These are phyloP conservation scores for Scaptomyza reducta DNA, from an alignment of 2,888 invertebrate species.

Conservation along the genomic window DNA sequence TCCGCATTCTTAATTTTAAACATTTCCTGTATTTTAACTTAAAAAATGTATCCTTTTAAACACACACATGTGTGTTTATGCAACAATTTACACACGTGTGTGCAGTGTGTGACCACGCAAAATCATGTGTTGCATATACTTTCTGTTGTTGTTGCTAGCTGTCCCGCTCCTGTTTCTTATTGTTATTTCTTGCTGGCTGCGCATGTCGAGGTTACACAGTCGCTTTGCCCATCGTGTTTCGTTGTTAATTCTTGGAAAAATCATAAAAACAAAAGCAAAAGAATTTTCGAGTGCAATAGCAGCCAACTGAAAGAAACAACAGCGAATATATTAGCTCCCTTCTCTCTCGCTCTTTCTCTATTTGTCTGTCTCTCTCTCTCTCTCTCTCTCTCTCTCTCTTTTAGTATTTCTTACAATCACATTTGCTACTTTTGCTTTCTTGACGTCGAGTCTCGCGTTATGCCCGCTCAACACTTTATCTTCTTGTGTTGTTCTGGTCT, in stretches of 20 bases:
- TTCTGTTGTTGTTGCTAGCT: constrained; percentile 34
- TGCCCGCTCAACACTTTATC: constrained; percentile 71
- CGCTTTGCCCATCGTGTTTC: constrained; percentile 46
- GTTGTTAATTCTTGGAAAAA: constrained; percentile 73
- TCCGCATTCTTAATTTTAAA: not conserved
- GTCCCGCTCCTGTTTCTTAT: constrained; percentile 64
- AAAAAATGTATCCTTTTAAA: not conserved
- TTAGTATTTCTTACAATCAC: constrained; percentile 46
- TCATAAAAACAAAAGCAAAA: constrained; percentile 78
- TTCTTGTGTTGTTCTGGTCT: constrained; percentile 37
- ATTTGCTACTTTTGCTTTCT: constrained; percentile 69
- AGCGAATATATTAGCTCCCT: constrained; percentile 66
- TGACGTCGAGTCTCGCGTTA: constrained; percentile 40
- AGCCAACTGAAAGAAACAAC: constrained; percentile 42
- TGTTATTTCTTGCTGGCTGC: constrained; percentile 58
- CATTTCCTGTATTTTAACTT: not conserved
- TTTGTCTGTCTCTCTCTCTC: constrained; percentile 4
- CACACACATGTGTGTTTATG: not conserved
- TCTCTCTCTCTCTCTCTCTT: constrained; percentile 28
- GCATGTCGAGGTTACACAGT: constrained; percentile 43
- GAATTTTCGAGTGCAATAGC: constrained; percentile 76
- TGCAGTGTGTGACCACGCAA: constrained; percentile 46
- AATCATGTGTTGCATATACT: constrained; percentile 39
- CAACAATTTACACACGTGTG: constrained; percentile 46
- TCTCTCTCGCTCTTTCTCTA: constrained; percentile 18